Evolutionary conservation across 2,113 vertebrate genomes (phyloP).

Genomic region (Misgurnus mizolepis): DNA sequence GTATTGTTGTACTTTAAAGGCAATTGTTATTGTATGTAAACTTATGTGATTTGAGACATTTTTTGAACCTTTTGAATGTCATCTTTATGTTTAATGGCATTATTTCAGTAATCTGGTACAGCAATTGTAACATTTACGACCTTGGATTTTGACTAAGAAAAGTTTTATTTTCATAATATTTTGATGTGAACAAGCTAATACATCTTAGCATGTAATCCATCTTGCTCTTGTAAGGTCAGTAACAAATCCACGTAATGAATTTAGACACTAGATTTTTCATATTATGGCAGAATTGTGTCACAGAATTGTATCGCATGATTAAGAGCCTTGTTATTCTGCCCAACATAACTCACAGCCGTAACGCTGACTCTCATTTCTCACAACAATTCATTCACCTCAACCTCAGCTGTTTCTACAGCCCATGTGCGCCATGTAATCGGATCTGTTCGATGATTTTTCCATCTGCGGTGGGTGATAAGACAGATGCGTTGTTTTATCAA

Average conservation of each 20-base stretch:
- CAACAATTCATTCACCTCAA: not conserved
- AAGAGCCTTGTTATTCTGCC: not conserved
- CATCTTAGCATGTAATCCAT: not conserved
- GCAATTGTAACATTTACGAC: too few species aligned
- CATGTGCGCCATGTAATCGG: not conserved
- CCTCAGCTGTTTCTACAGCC: slow-evolving; percentile 1
- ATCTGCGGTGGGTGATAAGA: not conserved
- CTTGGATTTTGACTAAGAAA: too few species aligned
- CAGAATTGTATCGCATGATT: not conserved
- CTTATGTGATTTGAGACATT: not conserved
- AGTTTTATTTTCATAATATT: not conserved
- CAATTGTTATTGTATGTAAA: too few species aligned
- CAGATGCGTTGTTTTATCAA: not conserved
- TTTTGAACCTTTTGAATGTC: not conserved
- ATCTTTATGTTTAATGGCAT: not conserved
- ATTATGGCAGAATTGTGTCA: slow-evolving; percentile 26
- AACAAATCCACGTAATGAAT: slow-evolving; percentile 16
- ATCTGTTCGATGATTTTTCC: not conserved
- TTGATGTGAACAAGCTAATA: not conserved
- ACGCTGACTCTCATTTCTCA: slow-evolving; percentile 1
- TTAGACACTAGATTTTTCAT: not conserved
- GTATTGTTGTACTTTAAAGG: too few species aligned
- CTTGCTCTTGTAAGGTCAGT: slow-evolving; percentile 14
- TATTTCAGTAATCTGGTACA: too few species aligned
- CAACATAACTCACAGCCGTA: slow-evolving; percentile 1